Conservation (phyloP, 1,140 invertebrate species). For the Agrypnia vestita region DNA sequence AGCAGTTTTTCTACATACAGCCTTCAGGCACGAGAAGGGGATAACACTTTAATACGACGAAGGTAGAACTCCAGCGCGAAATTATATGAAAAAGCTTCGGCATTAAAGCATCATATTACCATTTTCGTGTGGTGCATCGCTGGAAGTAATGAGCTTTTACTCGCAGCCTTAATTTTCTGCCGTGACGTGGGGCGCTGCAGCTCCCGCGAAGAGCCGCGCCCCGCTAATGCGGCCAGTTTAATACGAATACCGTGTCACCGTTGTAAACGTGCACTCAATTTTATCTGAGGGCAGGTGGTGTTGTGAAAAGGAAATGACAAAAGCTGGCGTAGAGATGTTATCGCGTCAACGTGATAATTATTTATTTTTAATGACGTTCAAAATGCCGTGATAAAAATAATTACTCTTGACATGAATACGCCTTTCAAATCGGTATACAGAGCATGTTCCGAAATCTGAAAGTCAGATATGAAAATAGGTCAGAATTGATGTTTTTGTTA, state of each 20-base stretch:
- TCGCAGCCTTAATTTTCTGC: background rate
- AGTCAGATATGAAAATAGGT: too few relatives aligned
- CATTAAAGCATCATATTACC: constrained; percentile 19
- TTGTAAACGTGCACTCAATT: background rate
- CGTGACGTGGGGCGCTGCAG: background rate
- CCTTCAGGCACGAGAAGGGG: too few relatives aligned
- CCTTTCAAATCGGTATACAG: too few relatives aligned
- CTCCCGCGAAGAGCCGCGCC: background rate
- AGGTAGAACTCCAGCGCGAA: background rate
- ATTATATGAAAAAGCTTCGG: constrained; percentile 21
- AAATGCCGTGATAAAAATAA: too few relatives aligned
- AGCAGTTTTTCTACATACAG: too few relatives aligned
- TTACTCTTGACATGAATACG: too few relatives aligned
- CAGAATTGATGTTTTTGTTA: too few relatives aligned
- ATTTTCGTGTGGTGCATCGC: constrained; percentile 21
- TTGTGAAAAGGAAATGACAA: background rate
- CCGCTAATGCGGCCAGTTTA: background rate
- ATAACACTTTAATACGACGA: constrained; percentile 4
- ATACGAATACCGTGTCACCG: background rate
- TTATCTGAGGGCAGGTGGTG: background rate
- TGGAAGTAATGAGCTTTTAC: background rate
- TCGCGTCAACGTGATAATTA: too few relatives aligned
- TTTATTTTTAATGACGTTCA: too few relatives aligned
- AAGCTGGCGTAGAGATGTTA: too few relatives aligned
- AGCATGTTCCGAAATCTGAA: too few relatives aligned